A percentile compares a stretch with the other conserved stretches of the same genome.
phyloP scores from a whole-genome alignment of 1,140 invertebrate genomes.

The Drosophila sulfurigaster region DNA sequence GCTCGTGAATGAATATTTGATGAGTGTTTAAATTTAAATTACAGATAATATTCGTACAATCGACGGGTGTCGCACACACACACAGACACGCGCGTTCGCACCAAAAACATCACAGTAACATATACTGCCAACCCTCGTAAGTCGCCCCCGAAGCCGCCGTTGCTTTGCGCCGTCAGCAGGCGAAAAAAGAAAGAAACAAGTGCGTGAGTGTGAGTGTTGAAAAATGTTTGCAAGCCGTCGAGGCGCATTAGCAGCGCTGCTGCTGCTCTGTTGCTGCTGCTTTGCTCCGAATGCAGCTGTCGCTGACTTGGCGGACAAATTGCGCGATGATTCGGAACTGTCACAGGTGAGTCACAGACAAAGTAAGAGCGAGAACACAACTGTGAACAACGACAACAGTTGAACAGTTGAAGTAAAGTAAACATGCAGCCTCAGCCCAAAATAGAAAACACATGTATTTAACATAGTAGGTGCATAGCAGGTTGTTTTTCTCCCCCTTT shows the following conservation, averaged over 20 bases:
- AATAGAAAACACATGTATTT: conserved; percentile 30
- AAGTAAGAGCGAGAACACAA: conserved; percentile 1
- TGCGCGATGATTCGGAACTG: conserved; percentile 85
- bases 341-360: conserved; percentile 84
- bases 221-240: conserved; percentile 53
- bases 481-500: conserved; percentile 26
- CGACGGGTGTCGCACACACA: conserved; percentile 33
- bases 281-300: conserved; percentile 55
- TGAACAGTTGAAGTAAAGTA: conserved; percentile 26
- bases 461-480: conserved; percentile 39
- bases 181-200: conserved; percentile 43
- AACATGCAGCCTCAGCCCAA: conserved; percentile 27
- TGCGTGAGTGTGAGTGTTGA: conserved; percentile 51
- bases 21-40: conserved; percentile 63
- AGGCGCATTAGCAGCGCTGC: conserved; percentile 59
- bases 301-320: conserved; percentile 79
- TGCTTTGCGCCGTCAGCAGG: not conserved
- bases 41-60: conserved; percentile 63
- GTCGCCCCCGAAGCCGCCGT: conserved; percentile 28
- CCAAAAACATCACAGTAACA: conserved; percentile 47
- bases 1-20: conserved; percentile 37
- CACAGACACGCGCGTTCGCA: conserved; percentile 23
- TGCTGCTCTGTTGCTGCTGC: conserved; percentile 59
- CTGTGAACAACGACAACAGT: not conserved
- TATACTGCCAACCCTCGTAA: conserved; percentile 68